Evolutionary conservation across 2,888 invertebrate genomes (phyloP).

Genomic region (Rotaria macrura): DNA sequence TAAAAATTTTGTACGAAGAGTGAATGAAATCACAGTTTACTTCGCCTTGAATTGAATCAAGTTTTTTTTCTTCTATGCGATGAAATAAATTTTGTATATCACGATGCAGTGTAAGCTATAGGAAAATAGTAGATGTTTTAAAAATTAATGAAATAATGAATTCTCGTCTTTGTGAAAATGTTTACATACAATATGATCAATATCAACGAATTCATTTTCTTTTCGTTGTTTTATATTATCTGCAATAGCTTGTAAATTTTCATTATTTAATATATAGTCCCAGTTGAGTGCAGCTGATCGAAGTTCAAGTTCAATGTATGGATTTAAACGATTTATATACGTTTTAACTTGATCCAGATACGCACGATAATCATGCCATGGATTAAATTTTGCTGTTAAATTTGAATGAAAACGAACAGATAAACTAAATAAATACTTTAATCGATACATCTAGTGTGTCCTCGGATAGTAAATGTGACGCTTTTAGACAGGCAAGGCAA

Average conservation of each 20-base stretch:
- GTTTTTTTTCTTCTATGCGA: slow-evolving; percentile 8
- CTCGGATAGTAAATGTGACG: too few species aligned
- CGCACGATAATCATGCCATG: background rate
- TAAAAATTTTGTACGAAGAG: too few species aligned
- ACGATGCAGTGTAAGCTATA: slow-evolving; percentile 20
- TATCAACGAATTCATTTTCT: background rate
- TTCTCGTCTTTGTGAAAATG: too few species aligned
- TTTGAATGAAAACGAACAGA: background rate
- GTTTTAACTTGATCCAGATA: slow-evolving; percentile 25
- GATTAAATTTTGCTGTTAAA: background rate
- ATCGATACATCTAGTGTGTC: background rate
- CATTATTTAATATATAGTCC: slow-evolving; percentile 22
- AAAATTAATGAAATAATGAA: background rate
- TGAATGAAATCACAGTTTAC: too few species aligned
- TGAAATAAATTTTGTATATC: slow-evolving; percentile 4
- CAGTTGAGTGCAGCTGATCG: slow-evolving; percentile 23
- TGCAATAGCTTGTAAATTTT: slow-evolving; percentile 13
- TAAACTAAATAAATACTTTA: background rate
- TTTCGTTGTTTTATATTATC: slow-evolving; percentile 23
- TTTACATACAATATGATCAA: background rate
- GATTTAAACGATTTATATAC: slow-evolving; percentile 12
- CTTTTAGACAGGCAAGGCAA: background rate
- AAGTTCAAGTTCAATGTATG: slow-evolving; percentile 24
- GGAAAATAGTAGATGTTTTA: background rate
- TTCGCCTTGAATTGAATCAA: slow-evolving; percentile 14